A percentile compares a stretch with the other conserved stretches of the same genome.
Conservation (phyloP, 2,113 vertebrate genomes). For the Bettongia penicillata region DNA sequence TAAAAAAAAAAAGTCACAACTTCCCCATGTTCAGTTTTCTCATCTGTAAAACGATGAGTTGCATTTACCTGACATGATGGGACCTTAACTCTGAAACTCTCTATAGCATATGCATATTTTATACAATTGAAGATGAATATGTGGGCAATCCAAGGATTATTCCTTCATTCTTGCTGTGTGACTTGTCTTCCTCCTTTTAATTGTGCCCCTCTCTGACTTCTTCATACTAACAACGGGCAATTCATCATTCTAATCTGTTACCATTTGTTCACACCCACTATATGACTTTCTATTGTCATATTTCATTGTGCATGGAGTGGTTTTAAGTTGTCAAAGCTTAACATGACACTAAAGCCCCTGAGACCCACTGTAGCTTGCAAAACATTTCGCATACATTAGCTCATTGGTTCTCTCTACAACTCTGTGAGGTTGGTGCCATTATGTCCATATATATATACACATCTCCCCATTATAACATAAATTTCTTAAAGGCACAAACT, state of each 20-base stretch:
- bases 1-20: not conserved
- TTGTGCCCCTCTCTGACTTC: not conserved
- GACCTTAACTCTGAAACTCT: not conserved
- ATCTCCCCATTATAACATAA: not conserved
- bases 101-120: not conserved
- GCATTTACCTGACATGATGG: not conserved
- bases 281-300: not conserved
- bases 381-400: not conserved
- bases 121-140: not conserved
- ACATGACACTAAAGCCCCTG: not conserved
- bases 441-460: not conserved
- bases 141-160: not conserved
- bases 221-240: not conserved
- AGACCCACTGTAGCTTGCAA: not conserved
- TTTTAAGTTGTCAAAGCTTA: not conserved
- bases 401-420: not conserved
- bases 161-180: not conserved
- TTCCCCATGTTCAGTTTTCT: not conserved
- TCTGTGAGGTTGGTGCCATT: not conserved
- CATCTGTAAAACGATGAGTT: not conserved
- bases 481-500: not conserved
- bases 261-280: not conserved
- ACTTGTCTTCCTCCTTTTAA: not conserved
- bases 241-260: not conserved
- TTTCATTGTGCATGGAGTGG: not conserved